Evolutionary conservation across 1,140 invertebrate species (phyloP), one percentile per base, ranked within the genome.

Genomic region (Drosophila serrata): DNA sequence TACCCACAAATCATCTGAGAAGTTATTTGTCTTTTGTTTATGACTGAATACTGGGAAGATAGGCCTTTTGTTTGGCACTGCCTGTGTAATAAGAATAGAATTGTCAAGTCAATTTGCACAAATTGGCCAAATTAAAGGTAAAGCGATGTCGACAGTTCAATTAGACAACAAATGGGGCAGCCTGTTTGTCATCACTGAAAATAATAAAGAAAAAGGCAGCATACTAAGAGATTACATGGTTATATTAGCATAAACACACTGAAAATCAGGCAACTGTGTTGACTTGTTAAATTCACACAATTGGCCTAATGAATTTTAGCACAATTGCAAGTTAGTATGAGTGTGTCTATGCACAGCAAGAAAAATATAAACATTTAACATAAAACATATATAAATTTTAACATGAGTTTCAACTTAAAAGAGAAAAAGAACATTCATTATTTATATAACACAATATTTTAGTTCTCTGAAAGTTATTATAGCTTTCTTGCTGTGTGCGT

Each of bases 221-320:
- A 42, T 55, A 43, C 48, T 46, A 58, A 33, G 31, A 64, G n/a
- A 78, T 48, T 37, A 40, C 17, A 70, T 70, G 67, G 42, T 8
- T 22, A 33, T 57, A 63, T 63, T 59, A 75, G 72, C 69, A 75
- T 82, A 65, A 69, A 61, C 40, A 67, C 60, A 56, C 46, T 67
- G 45, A 58, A 70, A 62, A 53, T 19, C 33, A 55, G 29, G 61
- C 57, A 37, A 56, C 37, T 70, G 67, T 79, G 80, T 82, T 87
- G 51, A 45, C 65, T 61, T 79, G 46, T 51, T 57, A 59, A 58
- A 87, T 72, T 75, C 55, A 64, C 75, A 82, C 60, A 81, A 68
- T 73, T 78, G 37, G 64, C 24, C 51, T 17, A 68, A 76, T 40
- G 55, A 24, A 31, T 48, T 73, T 49, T 33, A 27, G 12, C 35